A percentile compares a stretch with the other conserved stretches of the same genome.
Evolutionary conservation across 2,888 invertebrate species (phyloP).

Genomic region (Nasonia oneida): DNA sequence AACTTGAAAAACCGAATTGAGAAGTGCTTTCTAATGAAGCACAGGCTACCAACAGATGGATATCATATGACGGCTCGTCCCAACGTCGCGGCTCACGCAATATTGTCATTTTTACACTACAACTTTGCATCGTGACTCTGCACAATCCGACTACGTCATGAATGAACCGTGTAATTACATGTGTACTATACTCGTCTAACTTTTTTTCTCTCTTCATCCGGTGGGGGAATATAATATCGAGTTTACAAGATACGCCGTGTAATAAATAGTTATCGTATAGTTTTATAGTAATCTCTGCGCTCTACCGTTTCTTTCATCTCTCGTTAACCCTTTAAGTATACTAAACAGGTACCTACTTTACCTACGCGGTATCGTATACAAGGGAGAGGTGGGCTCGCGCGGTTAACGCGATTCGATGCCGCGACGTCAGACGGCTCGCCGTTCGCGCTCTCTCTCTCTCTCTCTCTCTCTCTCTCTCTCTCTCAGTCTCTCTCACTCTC

Average conservation of each 20-base stretch:
- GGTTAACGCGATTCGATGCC: constrained; percentile 74
- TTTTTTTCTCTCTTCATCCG: constrained; percentile 6
- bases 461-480: constrained; percentile 68
- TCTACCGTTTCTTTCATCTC: constrained; percentile 65
- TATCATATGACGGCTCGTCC: constrained; percentile 47
- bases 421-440: constrained; percentile 72
- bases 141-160: constrained; percentile 45
- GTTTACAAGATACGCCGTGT: constrained; percentile 68
- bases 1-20: background rate
- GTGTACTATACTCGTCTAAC: constrained; percentile 19
- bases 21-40: background rate
- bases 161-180: constrained; percentile 50
- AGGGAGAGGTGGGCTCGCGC: constrained; percentile 67
- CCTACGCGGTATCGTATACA: constrained; percentile 79
- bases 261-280: constrained; percentile 73
- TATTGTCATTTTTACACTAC: constrained; percentile 76
- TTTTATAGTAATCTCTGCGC: constrained; percentile 68
- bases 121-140: constrained; percentile 43
- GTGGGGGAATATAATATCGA: constrained; percentile 64
- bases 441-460: constrained; percentile 71
- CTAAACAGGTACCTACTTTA: constrained; percentile 79
- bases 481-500: constrained; percentile 63
- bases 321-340: constrained; percentile 71
- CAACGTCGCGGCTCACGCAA: constrained; percentile 71
- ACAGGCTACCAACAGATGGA: background rate